phyloP scores from a whole-genome alignment of 2,113 vertebrate species.

The Eclectus roratus region DNA sequence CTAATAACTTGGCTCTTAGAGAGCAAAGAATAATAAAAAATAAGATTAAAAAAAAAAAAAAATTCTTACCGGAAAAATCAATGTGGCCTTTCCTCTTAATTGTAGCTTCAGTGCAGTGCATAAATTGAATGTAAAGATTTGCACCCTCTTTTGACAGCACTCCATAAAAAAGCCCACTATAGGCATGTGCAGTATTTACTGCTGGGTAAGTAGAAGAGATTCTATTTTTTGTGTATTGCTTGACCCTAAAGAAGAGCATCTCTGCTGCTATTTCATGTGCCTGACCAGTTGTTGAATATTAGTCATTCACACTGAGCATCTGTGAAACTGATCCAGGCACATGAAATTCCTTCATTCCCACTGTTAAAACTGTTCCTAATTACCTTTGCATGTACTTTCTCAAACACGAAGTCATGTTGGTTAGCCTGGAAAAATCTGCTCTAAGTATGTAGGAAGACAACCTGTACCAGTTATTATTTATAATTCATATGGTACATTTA shows the following conservation, averaged over 20 bases:
- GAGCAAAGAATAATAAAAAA: constrained; percentile 39
- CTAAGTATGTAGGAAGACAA: neutral
- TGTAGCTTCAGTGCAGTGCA: neutral
- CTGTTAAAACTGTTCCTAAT: neutral
- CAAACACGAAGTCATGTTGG: neutral
- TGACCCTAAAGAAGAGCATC: neutral
- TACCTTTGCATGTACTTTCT: neutral
- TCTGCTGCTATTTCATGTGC: neutral
- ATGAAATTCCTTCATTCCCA: neutral
- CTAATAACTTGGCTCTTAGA: constrained; percentile 57
- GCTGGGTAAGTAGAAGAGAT: neutral
- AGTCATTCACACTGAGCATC: neutral
- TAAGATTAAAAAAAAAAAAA: neutral
- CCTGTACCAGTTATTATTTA: neutral
- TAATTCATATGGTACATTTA: neutral
- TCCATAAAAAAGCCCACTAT: neutral
- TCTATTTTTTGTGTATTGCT: neutral
- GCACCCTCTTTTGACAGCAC: neutral
- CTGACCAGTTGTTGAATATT: neutral
- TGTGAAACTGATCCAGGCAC: neutral
- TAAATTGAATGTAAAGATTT: neutral
- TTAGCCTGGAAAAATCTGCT: neutral
- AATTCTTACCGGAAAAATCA: constrained; percentile 30
- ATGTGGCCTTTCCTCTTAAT: neutral
- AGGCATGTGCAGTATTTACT: neutral